Evolutionary conservation across 2,797 vertebrate species (phyloP).

Genomic region (Lagocephalus sceleratus): DNA sequence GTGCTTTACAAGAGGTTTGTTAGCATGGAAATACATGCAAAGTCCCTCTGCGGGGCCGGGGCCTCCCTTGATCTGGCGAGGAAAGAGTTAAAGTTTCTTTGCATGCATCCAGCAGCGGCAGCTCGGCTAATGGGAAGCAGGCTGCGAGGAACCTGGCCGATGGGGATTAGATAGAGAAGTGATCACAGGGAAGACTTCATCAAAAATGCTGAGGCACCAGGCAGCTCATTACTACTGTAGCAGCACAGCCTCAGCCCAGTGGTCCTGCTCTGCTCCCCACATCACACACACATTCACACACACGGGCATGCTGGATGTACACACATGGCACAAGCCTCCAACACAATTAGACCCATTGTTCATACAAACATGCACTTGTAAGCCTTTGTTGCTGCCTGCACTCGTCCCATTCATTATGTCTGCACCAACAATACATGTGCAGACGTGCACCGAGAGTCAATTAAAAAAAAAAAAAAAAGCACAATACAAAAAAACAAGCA

Average conservation of each 20-base stretch:
- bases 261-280: slow-evolving; percentile 37
- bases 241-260: slow-evolving; percentile 42
- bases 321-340: slow-evolving; percentile 11
- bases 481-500: neutral
- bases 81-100: slow-evolving; percentile 63
- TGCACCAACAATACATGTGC: too few relatives aligned
- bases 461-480: neutral
- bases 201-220: slow-evolving; percentile 67
- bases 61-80: slow-evolving; percentile 58
- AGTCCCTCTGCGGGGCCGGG: slow-evolving; percentile 30
- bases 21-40: slow-evolving; percentile 64
- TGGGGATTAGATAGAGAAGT: slow-evolving; percentile 70
- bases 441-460: neutral
- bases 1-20: slow-evolving; percentile 61
- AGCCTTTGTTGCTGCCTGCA: slow-evolving; percentile 13
- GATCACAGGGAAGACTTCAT: slow-evolving; percentile 73
- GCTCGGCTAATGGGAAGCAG: slow-evolving; percentile 60
- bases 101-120: slow-evolving; percentile 44
- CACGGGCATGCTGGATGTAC: slow-evolving; percentile 8
- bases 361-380: slow-evolving; percentile 11
- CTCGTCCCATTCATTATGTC: slow-evolving; percentile 2
- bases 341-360: slow-evolving; percentile 27
- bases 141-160: slow-evolving; percentile 58
- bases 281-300: slow-evolving; percentile 27
- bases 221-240: slow-evolving; percentile 67